A percentile compares a stretch with the other conserved stretches of the same genome.
Evolutionary conservation across 2,888 invertebrate genomes (phyloP).

Genomic region (Tenthredo amoena): DNA sequence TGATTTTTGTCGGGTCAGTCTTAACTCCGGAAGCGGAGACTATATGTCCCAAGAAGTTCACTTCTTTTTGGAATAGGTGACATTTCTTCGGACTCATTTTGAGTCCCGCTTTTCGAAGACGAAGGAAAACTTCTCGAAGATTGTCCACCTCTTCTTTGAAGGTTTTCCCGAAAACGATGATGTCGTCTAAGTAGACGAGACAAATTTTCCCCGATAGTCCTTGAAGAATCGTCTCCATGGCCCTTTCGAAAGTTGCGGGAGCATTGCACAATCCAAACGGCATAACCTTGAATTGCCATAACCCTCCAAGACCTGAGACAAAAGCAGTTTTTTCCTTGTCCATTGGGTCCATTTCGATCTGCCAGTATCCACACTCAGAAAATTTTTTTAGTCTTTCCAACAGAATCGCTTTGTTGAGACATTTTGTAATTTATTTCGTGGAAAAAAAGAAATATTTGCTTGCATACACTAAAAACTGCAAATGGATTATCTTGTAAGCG

Average conservation of each 20-base stretch:
- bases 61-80: no score
- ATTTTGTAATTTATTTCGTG: neutral
- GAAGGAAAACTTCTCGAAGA: no score
- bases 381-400: neutral
- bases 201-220: slow-evolving; percentile 41
- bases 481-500: neutral
- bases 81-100: no score
- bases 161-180: no score
- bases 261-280: slow-evolving; percentile 64
- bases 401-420: neutral
- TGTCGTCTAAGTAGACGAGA: no score
- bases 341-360: slow-evolving; percentile 55
- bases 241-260: slow-evolving; percentile 59
- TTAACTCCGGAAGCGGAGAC: no score
- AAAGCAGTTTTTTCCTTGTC: slow-evolving; percentile 60
- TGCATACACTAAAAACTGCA: neutral
- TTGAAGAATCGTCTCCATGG: slow-evolving; percentile 60
- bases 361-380: slow-evolving; percentile 56
- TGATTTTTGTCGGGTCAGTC: slow-evolving; percentile 57
- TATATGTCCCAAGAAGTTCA: no score
- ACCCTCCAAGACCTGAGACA: slow-evolving; percentile 58
- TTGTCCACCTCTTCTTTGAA: no score
- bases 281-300: slow-evolving; percentile 62
- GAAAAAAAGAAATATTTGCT: neutral
- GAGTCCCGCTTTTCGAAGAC: no score